These are phyloP conservation scores for Drosophila pseudoobscura DNA, from an alignment of 1,140 invertebrate genomes.

Conservation along the genomic window DNA sequence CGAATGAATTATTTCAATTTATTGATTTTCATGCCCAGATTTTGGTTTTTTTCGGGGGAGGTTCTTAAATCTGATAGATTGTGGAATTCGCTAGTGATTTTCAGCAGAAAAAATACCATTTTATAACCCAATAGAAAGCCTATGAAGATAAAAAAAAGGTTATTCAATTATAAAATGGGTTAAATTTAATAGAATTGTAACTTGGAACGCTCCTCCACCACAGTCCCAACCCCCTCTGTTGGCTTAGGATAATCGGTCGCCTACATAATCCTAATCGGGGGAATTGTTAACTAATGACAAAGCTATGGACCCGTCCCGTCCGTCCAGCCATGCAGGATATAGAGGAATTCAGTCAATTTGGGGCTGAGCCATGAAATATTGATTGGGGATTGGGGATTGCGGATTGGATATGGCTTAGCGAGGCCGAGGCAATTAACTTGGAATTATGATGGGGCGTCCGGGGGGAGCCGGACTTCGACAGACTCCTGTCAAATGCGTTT, in stretches of 20 bases:
- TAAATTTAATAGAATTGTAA: too few species aligned
- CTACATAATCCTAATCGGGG: conserved; percentile 46
- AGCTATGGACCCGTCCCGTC: conserved; percentile 7
- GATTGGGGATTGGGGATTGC: conserved; percentile 41
- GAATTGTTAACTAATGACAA: conserved; percentile 58
- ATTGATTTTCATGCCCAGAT: conserved; percentile 48
- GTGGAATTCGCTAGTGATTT: too few species aligned
- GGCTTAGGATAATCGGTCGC: conserved; percentile 27
- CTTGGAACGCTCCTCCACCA: too few species aligned
- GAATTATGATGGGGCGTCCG: conserved; percentile 38
- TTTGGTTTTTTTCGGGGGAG: not conserved
- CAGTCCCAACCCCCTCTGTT: not conserved
- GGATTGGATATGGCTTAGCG: conserved; percentile 50
- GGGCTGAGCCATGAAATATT: conserved; percentile 41
- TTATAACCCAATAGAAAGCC: too few species aligned
- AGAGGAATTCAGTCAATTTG: conserved; percentile 19
- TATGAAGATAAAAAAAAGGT: too few species aligned
- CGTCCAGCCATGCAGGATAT: conserved; percentile 9
- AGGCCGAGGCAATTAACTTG: conserved; percentile 60
- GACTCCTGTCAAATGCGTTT: conserved; percentile 37
- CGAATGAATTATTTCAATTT: conserved; percentile 59
- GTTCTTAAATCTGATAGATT: too few species aligned
- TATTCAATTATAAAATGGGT: too few species aligned
- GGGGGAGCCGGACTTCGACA: not conserved
- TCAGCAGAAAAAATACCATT: too few species aligned